Evolutionary conservation across 2,888 invertebrate species (phyloP).

Genomic region (Leptogaster cylindrica): DNA sequence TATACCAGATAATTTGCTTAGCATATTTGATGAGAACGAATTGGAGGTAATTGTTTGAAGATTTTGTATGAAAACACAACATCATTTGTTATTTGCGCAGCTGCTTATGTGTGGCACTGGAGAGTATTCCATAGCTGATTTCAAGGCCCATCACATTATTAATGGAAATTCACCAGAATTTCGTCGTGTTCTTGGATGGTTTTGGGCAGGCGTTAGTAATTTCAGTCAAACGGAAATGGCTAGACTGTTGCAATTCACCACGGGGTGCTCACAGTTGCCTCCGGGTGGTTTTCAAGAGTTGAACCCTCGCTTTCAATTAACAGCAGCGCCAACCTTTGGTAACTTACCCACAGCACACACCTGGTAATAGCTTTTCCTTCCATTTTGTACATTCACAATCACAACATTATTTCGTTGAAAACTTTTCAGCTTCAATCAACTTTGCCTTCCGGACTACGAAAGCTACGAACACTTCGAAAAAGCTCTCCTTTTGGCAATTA

Average conservation of each 20-base stretch:
- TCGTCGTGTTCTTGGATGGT: constrained; percentile 84
- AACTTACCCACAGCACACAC: constrained; percentile 94
- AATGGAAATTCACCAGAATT: constrained; percentile 83
- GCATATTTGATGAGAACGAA: constrained; percentile 96
- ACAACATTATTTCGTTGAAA: constrained; percentile 36
- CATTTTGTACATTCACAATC: constrained; percentile 10
- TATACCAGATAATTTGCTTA: constrained; percentile 89
- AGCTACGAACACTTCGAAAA: constrained; percentile 92
- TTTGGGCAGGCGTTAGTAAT: constrained; percentile 88
- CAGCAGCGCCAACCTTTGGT: constrained; percentile 87
- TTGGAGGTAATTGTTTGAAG: constrained; percentile 72
- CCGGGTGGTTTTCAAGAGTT: constrained; percentile 90
- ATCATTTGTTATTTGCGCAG: constrained; percentile 63
- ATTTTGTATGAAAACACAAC: constrained; percentile 23
- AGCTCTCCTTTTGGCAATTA: constrained; percentile 87
- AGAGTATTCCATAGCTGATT: constrained; percentile 88
- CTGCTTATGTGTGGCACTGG: constrained; percentile 91
- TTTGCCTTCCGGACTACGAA: constrained; percentile 94
- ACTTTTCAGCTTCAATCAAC: constrained; percentile 85
- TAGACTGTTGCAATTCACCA: constrained; percentile 88
- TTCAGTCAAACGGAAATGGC: constrained; percentile 94
- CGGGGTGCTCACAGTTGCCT: constrained; percentile 90
- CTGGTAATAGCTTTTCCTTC: constrained; percentile 67
- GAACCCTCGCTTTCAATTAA: constrained; percentile 90
- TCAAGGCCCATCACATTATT: constrained; percentile 86